A percentile compares a stretch with the other conserved stretches of the same genome.
phyloP scores from a whole-genome alignment of 1,140 invertebrate genomes.

The Drosophila lacertosa region DNA sequence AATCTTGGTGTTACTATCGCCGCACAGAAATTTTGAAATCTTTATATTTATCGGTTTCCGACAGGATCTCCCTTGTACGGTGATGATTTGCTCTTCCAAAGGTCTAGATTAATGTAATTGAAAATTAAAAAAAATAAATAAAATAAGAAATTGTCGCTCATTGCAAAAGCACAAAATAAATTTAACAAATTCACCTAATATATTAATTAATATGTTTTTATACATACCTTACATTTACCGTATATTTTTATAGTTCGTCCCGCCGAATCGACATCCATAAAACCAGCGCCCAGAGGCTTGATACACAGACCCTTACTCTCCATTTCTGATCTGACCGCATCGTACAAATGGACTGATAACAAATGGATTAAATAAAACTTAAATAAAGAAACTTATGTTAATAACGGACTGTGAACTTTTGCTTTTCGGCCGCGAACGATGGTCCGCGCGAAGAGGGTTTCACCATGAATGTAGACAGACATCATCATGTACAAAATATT shows the following conservation, averaged over 20 bases:
- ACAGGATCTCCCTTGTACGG: constrained; percentile 41
- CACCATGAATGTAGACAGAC: constrained; percentile 48
- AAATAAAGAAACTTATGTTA: neutral
- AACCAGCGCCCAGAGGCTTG: constrained; percentile 52
- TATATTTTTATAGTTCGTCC: constrained; percentile 34
- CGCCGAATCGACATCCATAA: constrained; percentile 6
- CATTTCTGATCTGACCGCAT: constrained; percentile 31
- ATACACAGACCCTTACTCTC: constrained; percentile 34
- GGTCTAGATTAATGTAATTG: constrained; percentile 20
- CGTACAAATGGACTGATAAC: constrained; percentile 27
- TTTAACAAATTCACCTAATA: neutral
- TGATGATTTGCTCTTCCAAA: constrained; percentile 58
- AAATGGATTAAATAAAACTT: neutral
- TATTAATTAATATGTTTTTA: too few species aligned
- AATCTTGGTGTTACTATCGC: neutral
- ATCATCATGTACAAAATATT: constrained; percentile 40
- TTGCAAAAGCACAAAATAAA: too few species aligned
- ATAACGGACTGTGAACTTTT: constrained; percentile 43
- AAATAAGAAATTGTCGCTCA: too few species aligned
- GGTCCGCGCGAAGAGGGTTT: constrained; percentile 24
- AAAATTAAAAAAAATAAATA: neutral
- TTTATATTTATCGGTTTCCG: constrained; percentile 19
- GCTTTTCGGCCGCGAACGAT: constrained; percentile 36
- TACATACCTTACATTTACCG: constrained; percentile 49
- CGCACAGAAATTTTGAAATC: constrained; percentile 28